Conservation (phyloP, 37 sponge, comb jelly and placozoan species). For the Ephydatia muelleri region DNA sequence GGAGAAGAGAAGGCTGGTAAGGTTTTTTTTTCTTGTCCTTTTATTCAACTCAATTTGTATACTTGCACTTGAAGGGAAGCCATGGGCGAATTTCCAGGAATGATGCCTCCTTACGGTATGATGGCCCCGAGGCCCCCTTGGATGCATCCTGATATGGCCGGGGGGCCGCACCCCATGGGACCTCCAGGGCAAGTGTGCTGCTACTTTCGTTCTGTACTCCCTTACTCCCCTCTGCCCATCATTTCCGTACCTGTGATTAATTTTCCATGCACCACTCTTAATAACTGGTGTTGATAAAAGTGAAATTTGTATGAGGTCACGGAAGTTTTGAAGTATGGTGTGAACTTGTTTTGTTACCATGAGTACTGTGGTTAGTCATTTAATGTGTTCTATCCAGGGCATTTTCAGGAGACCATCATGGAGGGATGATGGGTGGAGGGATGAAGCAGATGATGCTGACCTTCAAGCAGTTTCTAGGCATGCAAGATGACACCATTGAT, state of each 20-base stretch:
- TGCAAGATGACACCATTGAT: constrained; percentile 84
- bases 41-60: no score
- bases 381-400: background rate
- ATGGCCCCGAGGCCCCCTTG: constrained; percentile 6
- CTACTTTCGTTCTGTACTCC: no score
- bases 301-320: no score
- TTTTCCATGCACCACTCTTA: no score
- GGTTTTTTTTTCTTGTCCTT: background rate
- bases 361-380: background rate
- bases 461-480: constrained; percentile 89
- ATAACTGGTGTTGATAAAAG: no score
- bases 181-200: constrained; percentile 26
- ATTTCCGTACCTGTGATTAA: no score
- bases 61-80: no score
- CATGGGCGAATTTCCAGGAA: constrained; percentile 21
- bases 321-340: no score
- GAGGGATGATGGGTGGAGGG: background rate
- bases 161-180: background rate
- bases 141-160: constrained; percentile 20
- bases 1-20: constrained; percentile 68
- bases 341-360: no score
- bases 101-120: constrained; percentile 58
- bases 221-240: no score
- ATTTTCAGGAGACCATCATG: background rate
- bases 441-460: constrained; percentile 61